phyloP scores from a whole-genome alignment of 1,140 invertebrate species.

The Geopemphigus sp. region DNA sequence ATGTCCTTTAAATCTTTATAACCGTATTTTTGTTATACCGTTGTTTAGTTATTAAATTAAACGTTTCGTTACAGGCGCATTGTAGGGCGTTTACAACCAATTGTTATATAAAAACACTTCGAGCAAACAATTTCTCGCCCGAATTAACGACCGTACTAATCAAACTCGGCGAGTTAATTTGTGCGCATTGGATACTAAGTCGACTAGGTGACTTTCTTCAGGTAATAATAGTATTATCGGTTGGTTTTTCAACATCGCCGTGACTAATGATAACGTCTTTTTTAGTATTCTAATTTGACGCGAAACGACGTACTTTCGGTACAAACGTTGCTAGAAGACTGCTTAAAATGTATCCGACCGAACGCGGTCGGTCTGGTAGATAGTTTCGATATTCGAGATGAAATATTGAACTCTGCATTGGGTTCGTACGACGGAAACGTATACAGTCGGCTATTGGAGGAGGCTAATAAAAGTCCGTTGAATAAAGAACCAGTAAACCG shows the following conservation, averaged over 20 bases:
- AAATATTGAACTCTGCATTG: conserved; percentile 75
- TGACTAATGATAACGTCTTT: too few relatives aligned
- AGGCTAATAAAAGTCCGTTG: conserved; percentile 80
- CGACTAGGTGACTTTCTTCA: conserved; percentile 73
- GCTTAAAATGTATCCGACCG: conserved; percentile 70
- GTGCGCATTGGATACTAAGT: conserved; percentile 71
- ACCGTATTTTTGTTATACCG: too few relatives aligned
- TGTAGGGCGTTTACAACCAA: conserved; percentile 72
- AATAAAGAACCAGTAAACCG: conserved; percentile 78
- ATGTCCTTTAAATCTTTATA: too few relatives aligned
- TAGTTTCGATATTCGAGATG: conserved; percentile 83
- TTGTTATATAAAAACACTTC: conserved; percentile 63
- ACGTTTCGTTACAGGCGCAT: conserved; percentile 62
- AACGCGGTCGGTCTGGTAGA: conserved; percentile 91
- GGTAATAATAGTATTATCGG: conserved; percentile 58
- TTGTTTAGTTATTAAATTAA: too few relatives aligned
- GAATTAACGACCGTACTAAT: conserved; percentile 64
- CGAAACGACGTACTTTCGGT: conserved; percentile 65
- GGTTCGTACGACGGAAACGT: conserved; percentile 89
- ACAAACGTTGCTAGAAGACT: conserved; percentile 68
- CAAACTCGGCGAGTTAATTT: conserved; percentile 74
- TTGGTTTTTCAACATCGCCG: conserved; percentile 42
- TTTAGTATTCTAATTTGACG: conserved; percentile 67
- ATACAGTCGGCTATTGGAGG: conserved; percentile 82
- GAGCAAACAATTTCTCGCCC: conserved; percentile 59